phyloP scores from a whole-genome alignment of 2,113 vertebrate species.

The Sander vitreus region DNA sequence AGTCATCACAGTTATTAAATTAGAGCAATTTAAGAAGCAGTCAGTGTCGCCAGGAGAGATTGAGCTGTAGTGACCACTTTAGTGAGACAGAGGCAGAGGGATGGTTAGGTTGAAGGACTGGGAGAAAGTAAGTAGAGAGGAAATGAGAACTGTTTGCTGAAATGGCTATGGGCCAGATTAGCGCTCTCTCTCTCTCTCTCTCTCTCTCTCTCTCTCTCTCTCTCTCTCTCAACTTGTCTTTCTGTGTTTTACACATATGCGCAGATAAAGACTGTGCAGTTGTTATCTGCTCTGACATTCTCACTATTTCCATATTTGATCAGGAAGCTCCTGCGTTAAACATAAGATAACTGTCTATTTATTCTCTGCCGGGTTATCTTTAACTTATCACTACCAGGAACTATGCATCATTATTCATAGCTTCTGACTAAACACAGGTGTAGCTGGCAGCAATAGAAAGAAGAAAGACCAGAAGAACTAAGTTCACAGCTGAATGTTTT shows the following conservation, averaged over 20 bases:
- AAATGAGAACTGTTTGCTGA: slow-evolving; percentile 70
- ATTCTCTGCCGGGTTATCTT: slow-evolving; percentile 37
- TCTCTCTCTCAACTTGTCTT: slow-evolving; percentile 10
- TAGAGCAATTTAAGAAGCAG: slow-evolving; percentile 42
- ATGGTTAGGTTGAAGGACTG: slow-evolving; percentile 41
- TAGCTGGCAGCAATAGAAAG: slow-evolving; percentile 22
- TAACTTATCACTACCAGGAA: slow-evolving; percentile 38
- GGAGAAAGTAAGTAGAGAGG: slow-evolving; percentile 52
- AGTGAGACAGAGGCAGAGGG: slow-evolving; percentile 28
- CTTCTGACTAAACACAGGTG: slow-evolving; percentile 44
- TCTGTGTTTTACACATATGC: slow-evolving; percentile 16
- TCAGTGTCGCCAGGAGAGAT: slow-evolving; percentile 36
- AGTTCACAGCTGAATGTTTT: slow-evolving; percentile 39
- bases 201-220: slow-evolving; percentile 16
- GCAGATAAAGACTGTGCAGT: slow-evolving; percentile 16
- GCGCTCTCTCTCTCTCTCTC: slow-evolving; percentile 29
- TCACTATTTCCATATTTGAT: slow-evolving; percentile 51
- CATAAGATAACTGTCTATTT: slow-evolving; percentile 33
- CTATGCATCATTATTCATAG: slow-evolving; percentile 49
- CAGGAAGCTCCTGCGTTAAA: slow-evolving; percentile 40
- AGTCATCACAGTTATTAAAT: slow-evolving; percentile 31
- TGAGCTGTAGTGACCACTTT: slow-evolving; percentile 30
- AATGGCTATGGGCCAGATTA: slow-evolving; percentile 57
- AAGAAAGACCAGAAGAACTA: slow-evolving; percentile 16
- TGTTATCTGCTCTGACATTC: slow-evolving; percentile 20